These are phyloP conservation scores for Torymus texanus DNA, from an alignment of 2,888 invertebrate genomes.

Conservation along the genomic window DNA sequence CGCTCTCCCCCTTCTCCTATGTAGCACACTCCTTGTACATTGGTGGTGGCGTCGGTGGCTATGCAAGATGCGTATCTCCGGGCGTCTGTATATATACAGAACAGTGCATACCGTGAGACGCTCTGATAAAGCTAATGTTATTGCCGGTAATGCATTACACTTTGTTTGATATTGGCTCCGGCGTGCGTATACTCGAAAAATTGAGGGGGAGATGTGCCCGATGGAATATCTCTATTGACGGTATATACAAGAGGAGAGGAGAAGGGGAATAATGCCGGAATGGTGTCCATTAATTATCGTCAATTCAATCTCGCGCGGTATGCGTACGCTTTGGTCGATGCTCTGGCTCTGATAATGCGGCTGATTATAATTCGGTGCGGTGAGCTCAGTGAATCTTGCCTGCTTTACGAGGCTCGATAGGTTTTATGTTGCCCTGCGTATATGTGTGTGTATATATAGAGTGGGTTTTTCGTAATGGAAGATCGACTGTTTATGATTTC, in stretches of 20 bases:
- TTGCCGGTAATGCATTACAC: conserved; percentile 60
- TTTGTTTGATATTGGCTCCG: conserved; percentile 60
- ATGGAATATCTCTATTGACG: no score
- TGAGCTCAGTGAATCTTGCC: background rate
- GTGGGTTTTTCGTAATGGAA: no score
- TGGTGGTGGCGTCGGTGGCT: background rate
- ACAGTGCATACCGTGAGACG: background rate
- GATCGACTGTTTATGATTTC: no score
- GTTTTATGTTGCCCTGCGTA: background rate
- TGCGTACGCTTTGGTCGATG: background rate
- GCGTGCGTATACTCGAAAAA: no score
- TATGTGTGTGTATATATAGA: no score
- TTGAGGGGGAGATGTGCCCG: no score
- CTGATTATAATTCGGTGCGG: background rate
- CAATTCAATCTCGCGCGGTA: conserved; percentile 17
- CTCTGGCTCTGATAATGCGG: conserved; percentile 8
- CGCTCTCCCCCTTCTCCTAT: background rate
- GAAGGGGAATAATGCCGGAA: conserved; percentile 8
- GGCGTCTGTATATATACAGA: background rate
- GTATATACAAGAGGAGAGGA: background rate
- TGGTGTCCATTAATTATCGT: conserved; percentile 36
- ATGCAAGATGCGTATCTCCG: conserved; percentile 32
- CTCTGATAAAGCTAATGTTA: conserved; percentile 62
- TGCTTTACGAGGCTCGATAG: background rate
- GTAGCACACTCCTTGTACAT: no score